Percentiles rank a stretch among this genome's conserved stretches.
phyloP scores from a whole-genome alignment of 23 tunicate genomes.

The Halocynthia aurantium region DNA sequence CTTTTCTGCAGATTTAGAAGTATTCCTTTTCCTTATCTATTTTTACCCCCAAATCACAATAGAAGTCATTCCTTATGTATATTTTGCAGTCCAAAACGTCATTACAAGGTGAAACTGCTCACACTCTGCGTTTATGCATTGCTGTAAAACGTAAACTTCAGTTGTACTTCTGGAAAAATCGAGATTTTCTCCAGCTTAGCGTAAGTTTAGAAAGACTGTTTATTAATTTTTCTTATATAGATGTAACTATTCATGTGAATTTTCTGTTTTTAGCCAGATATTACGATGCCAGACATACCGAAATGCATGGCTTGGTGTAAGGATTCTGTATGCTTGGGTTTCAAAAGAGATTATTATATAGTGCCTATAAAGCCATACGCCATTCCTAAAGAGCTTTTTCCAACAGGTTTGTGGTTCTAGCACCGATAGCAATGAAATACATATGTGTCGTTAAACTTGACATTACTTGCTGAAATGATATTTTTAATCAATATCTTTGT shows the following conservation, averaged over 20 bases:
- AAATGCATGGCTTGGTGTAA: conserved; percentile 81
- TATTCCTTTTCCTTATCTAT: neutral
- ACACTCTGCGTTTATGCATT: conserved; percentile 61
- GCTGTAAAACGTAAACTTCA: conserved; percentile 57
- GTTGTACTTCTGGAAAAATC: conserved; percentile 80
- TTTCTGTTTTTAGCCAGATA: conserved; percentile 43
- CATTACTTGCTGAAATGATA: neutral
- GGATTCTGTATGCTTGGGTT: conserved; percentile 77
- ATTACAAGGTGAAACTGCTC: conserved; percentile 67
- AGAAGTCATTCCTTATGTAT: neutral
- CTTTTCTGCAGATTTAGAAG: conserved; percentile 88
- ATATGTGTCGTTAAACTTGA: too few relatives aligned
- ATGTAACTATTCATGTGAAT: neutral
- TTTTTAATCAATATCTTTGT: neutral
- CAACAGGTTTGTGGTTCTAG: conserved; percentile 50
- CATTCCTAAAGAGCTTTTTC: conserved; percentile 48
- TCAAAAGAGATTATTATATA: conserved; percentile 60
- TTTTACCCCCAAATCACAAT: neutral
- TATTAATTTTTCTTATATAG: neutral
- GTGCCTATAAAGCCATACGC: conserved; percentile 16
- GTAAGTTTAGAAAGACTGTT: conserved; percentile 24
- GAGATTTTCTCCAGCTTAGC: conserved; percentile 57
- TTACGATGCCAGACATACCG: conserved; percentile 57
- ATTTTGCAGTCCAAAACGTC: conserved; percentile 56
- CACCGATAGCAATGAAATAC: too few relatives aligned